These are phyloP conservation scores for Pluvianellus socialis DNA, from an alignment of 2,113 vertebrate species.

Conservation along the genomic window DNA sequence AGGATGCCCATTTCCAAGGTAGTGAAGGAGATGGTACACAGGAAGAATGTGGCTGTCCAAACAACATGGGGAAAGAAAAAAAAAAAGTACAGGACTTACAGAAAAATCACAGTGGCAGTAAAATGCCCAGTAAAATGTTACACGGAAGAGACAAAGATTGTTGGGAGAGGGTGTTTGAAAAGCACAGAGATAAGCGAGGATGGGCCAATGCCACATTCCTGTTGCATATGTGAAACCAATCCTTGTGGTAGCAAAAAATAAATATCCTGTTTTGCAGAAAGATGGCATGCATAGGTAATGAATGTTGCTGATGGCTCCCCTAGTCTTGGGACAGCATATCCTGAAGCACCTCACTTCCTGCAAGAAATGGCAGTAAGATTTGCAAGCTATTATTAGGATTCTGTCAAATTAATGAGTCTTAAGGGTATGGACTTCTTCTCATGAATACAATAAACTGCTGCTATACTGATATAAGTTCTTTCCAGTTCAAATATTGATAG, in stretches of 20 bases:
- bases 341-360: background rate
- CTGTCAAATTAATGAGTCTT: constrained; percentile 58
- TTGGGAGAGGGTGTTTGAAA: background rate
- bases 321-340: background rate
- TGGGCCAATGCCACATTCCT: background rate
- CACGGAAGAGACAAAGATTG: background rate
- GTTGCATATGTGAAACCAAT: background rate
- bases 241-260: background rate
- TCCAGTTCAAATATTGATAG: constrained; percentile 65
- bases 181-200: background rate
- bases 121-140: accelerated
- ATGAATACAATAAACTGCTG: constrained; percentile 44
- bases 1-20: background rate
- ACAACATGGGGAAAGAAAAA: background rate
- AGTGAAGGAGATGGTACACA: background rate
- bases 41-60: background rate
- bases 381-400: constrained; percentile 22
- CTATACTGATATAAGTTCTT: constrained; percentile 23
- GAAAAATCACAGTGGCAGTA: background rate
- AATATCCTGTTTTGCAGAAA: background rate
- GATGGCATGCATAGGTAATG: background rate
- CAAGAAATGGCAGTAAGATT: constrained; percentile 18
- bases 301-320: background rate
- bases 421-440: constrained; percentile 8
- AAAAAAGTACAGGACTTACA: background rate